Evolutionary conservation across 2,888 invertebrate species (phyloP), one percentile per base, ranked within the genome.

Genomic region (Acheta domesticus): DNA sequence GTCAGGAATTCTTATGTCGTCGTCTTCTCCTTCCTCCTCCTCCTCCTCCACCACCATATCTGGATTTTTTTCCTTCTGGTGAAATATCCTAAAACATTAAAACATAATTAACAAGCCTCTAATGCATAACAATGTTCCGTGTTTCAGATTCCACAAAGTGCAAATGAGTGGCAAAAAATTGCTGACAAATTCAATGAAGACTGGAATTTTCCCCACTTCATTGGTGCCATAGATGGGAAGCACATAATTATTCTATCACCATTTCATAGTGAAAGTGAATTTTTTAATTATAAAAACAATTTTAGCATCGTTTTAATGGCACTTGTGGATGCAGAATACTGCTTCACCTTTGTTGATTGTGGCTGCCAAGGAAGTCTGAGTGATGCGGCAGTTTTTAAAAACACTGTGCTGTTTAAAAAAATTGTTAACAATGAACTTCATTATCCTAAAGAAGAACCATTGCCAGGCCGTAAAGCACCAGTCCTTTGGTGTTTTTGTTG

Each of bases 281-380:
- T 79, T 80, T 1, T 23, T 23, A 83, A 83, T 80, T 85, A 84
- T 80, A 84, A 84, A 82, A 80, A 81, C n/a, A 82, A 80, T 80
- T 83, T 82, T 79, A 83, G 83, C 48, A 82, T 84, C 76, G 83
- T 84, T n/a, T 81, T 84, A 48, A 79, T 85, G 77, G 84, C 83
- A 73, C 77, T 84, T 73, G 82, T 82, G 78, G 83, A 84, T 82
- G 82, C 84, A 79, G 82, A 84, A 77, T 84, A 84, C 79, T 82
- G 81, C 80, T 86, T 86, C 81, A 82, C 83, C 76, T 84, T 83
- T 82, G 83, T 82, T 75, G 83, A 85, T 78, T 81, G 81, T 50
- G 82, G 83, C 21, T 81, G 82, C 73, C 82, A 83, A 73, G 82
- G 83, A 77, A 81, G 83, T 79, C 82, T 84, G 81, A 83, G 83